Percentiles rank a stretch among this genome's conserved stretches.
Evolutionary conservation across 2,888 invertebrate species (phyloP).

Genomic region (Spatulosminthurus flaviceps): DNA sequence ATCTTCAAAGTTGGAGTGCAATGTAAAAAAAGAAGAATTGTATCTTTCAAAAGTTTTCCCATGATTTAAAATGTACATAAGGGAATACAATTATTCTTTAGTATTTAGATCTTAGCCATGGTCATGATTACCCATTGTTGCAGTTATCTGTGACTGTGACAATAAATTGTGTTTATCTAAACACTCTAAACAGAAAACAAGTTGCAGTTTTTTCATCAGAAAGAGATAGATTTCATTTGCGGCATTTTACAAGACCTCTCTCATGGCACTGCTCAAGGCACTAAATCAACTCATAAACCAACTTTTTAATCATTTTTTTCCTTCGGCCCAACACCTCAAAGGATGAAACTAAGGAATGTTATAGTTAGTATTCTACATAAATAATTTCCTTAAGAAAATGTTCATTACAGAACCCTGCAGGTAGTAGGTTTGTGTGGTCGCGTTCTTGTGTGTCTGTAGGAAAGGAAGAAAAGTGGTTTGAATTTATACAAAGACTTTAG

Average conservation of each 20-base stretch:
- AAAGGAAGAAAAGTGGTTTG: no score
- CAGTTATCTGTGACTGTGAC: conserved; percentile 12
- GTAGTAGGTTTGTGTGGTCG: not conserved
- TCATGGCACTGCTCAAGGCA: not conserved
- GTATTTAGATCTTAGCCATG: not conserved
- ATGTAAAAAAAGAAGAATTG: no score
- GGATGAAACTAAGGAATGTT: not conserved
- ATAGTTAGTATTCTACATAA: conserved; percentile 2
- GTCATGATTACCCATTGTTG: not conserved
- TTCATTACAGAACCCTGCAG: not conserved
- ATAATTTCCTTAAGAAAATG: not conserved
- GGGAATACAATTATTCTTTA: not conserved
- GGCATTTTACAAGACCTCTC: not conserved
- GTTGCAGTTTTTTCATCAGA: not conserved
- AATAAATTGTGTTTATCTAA: not conserved
- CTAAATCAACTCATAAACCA: not conserved
- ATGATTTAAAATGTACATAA: not conserved
- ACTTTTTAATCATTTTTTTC: not conserved
- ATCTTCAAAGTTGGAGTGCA: no score
- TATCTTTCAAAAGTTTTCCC: no score
- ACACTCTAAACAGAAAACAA: not conserved
- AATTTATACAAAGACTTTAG: no score
- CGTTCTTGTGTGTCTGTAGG: not conserved
- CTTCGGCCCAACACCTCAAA: not conserved
- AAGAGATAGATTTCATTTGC: not conserved